These are phyloP conservation scores for Acrobasis consociella DNA, from an alignment of 2,888 invertebrate species.

Conservation along the genomic window DNA sequence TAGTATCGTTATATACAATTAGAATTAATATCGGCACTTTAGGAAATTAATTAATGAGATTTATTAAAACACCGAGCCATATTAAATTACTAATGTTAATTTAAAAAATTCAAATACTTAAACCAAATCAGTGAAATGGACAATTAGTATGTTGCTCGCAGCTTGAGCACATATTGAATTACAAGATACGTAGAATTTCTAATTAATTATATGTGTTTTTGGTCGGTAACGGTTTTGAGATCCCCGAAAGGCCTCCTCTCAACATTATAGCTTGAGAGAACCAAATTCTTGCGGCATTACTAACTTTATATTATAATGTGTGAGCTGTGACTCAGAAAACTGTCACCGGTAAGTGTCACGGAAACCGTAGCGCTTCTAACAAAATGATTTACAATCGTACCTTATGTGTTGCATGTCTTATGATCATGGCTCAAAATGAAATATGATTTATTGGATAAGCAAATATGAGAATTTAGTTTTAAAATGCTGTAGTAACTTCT, in stretches of 20 bases:
- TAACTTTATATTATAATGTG: constrained; percentile 35
- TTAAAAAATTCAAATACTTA: not conserved
- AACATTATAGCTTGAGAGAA: constrained; percentile 41
- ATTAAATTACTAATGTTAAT: constrained; percentile 23
- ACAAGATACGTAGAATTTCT: constrained; percentile 6
- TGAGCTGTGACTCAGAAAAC: constrained; percentile 44
- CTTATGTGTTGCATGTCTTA: not conserved
- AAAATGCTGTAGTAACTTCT: not conserved
- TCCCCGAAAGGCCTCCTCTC: constrained; percentile 48
- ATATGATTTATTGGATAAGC: constrained; percentile 4
- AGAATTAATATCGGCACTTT: constrained; percentile 48
- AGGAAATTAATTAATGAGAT: constrained; percentile 60
- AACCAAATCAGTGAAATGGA: constrained; percentile 1
- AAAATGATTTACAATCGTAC: constrained; percentile 34
- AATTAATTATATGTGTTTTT: constrained; percentile 22
- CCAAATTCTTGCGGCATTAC: constrained; percentile 46
- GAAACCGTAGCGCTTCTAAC: constrained; percentile 30
- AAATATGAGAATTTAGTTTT: not conserved
- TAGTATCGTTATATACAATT: too few relatives aligned
- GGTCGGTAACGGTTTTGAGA: constrained; percentile 40
- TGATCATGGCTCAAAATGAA: constrained; percentile 3
- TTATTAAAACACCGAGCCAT: constrained; percentile 47
- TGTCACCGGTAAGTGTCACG: constrained; percentile 24
- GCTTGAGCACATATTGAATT: constrained; percentile 23
- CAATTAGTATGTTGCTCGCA: constrained; percentile 3